These are phyloP conservation scores for Pteronura brasiliensis DNA, from an alignment of 2,113 vertebrate genomes.

Conservation along the genomic window DNA sequence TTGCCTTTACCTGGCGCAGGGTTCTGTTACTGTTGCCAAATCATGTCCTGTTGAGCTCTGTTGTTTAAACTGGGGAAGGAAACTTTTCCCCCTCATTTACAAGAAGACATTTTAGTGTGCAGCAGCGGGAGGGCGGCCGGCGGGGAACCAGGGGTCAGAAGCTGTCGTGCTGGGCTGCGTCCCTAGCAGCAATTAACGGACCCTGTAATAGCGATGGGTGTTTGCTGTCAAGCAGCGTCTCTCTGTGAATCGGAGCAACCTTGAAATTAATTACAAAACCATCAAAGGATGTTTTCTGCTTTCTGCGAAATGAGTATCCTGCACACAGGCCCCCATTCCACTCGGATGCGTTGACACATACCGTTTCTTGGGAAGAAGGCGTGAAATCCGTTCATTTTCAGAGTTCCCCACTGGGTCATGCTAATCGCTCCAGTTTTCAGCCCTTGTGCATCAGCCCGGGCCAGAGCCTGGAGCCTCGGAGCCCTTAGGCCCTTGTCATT, in stretches of 20 bases:
- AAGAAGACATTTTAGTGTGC: background rate
- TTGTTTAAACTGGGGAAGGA: conserved; percentile 22
- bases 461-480: background rate
- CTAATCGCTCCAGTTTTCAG: background rate
- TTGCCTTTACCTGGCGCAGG: background rate
- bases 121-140: background rate
- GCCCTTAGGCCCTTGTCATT: background rate
- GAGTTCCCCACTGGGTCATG: conserved; percentile 5
- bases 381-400: conserved; percentile 47
- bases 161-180: background rate
- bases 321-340: conserved; percentile 14
- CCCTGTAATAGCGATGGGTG: background rate
- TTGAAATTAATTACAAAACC: conserved; percentile 46
- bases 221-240: background rate
- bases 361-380: conserved; percentile 35
- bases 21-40: background rate
- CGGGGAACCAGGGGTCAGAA: conserved; percentile 31
- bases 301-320: conserved; percentile 9
- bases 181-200: conserved; percentile 46
- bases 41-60: background rate
- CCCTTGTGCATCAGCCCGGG: background rate
- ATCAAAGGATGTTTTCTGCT: conserved; percentile 33
- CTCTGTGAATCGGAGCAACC: background rate
- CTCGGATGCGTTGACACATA: background rate
- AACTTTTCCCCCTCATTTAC: background rate